Percentiles rank a stretch among this genome's conserved stretches.
Evolutionary conservation across 1,140 invertebrate species (phyloP).

Genomic region (Monochamus saltuarius): DNA sequence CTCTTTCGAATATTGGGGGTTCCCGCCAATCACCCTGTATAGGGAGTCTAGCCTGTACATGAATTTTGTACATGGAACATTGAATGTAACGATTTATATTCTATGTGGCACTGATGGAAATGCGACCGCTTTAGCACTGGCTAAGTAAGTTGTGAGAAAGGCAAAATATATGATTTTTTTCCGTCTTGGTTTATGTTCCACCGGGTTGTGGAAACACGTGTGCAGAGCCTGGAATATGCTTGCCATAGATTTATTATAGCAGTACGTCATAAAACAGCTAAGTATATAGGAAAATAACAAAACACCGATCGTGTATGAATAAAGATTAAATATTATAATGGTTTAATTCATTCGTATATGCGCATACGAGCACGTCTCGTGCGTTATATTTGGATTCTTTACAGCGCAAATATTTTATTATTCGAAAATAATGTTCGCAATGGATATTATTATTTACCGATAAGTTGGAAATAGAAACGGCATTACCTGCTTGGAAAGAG

Average conservation of each 20-base stretch:
- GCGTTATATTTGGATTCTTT: conserved; percentile 30
- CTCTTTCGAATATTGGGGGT: no score
- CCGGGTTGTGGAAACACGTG: conserved; percentile 29
- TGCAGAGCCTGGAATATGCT: conserved; percentile 32
- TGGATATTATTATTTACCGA: conserved; percentile 31
- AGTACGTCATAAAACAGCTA: conserved; percentile 32
- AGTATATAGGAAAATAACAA: conserved; percentile 34
- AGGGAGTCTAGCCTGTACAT: no score
- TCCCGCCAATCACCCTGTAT: no score
- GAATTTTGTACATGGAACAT: no score
- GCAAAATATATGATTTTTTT: no score
- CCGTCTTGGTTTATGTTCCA: no score
- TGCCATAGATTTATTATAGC: conserved; percentile 41
- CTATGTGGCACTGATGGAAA: no score
- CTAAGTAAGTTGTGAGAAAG: no score
- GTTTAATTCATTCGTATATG: conserved; percentile 38
- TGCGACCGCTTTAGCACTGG: no score
- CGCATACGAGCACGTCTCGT: conserved; percentile 34
- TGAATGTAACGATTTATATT: no score
- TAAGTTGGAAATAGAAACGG: conserved; percentile 27
- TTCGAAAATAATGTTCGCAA: conserved; percentile 32
- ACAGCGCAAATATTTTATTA: conserved; percentile 34
- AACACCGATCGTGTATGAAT: conserved; percentile 27
- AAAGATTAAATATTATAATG: conserved; percentile 35
- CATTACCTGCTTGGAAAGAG: no score